Percentiles rank a stretch among this genome's conserved stretches.
These are phyloP conservation scores for Motacilla alba DNA, from an alignment of 2,113 vertebrate genomes.

Conservation along the genomic window DNA sequence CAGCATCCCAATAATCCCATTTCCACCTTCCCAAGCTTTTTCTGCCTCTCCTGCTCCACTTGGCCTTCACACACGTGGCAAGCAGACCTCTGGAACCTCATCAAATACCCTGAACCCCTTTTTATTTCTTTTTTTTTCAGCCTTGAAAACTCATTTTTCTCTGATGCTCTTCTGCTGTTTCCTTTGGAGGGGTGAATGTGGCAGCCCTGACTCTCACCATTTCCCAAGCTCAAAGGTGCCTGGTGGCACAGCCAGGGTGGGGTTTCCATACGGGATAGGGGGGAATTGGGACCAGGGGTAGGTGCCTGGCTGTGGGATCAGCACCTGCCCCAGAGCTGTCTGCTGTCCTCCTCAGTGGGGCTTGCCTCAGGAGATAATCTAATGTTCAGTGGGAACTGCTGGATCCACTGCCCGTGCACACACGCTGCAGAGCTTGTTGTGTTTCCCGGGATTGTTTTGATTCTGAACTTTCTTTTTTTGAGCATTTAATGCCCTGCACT, in stretches of 20 bases:
- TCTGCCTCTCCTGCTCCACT: neutral
- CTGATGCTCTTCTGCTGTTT: neutral
- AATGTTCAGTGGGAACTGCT: neutral
- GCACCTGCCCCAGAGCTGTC: neutral
- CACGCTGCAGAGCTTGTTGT: neutral
- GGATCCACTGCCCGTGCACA: neutral
- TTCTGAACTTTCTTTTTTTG: neutral
- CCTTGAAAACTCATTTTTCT: neutral
- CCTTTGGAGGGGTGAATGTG: neutral
- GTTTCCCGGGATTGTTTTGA: constrained; percentile 14
- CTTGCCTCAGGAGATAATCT: neutral
- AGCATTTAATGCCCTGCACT: constrained; percentile 20
- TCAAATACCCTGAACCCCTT: neutral
- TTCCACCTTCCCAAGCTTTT: neutral
- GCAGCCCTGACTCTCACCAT: neutral
- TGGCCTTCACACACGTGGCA: neutral
- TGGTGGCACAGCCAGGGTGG: neutral
- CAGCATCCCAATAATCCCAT: neutral
- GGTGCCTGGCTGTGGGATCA: neutral
- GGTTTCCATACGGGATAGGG: neutral
- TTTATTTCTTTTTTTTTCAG: neutral
- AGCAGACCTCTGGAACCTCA: neutral
- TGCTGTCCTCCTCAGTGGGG: neutral
- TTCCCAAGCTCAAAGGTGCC: neutral
- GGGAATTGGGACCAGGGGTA: neutral